Evolutionary conservation across 1,140 invertebrate species (phyloP).

Genomic region (Drosophila athabasca): DNA sequence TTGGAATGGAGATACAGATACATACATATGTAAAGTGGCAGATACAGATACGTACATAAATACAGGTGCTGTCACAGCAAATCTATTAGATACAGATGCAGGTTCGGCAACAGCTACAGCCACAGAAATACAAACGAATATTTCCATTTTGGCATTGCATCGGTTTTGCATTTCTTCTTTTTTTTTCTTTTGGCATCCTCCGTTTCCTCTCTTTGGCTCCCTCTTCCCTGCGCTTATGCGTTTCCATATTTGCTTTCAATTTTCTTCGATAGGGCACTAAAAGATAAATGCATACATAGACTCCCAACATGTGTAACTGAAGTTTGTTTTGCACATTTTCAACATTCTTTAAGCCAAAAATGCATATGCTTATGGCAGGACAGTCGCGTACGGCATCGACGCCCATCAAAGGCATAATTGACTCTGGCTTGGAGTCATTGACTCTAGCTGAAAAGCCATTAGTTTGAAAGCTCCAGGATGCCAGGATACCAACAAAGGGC

Average conservation of each 20-base stretch:
- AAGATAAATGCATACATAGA: conserved; percentile 5
- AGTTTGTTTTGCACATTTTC: background rate
- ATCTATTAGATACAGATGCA: conserved; percentile 43
- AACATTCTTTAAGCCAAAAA: conserved; percentile 7
- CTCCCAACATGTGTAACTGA: conserved; percentile 15
- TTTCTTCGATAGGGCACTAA: background rate
- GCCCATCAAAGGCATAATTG: conserved; percentile 22
- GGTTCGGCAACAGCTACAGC: background rate
- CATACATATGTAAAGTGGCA: conserved; percentile 18
- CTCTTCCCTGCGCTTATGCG: conserved; percentile 30
- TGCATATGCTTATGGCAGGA: conserved; percentile 42
- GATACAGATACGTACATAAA: conserved; percentile 45
- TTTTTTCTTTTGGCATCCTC: conserved; percentile 19
- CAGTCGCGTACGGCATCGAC: conserved; percentile 22
- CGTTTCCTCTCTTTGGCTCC: background rate
- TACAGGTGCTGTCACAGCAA: conserved; percentile 63
- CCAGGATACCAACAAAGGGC: background rate
- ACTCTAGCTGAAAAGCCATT: background rate
- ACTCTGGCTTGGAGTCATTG: background rate
- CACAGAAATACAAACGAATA: conserved; percentile 2
- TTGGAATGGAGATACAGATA: conserved; percentile 28
- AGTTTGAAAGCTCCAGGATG: background rate
- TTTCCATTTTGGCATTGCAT: conserved; percentile 49
- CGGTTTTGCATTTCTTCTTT: conserved; percentile 13
- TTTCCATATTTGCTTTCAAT: conserved; percentile 51